Conservation (phyloP, 2,113 vertebrate species). For the Lagenorhynchus albirostris region DNA sequence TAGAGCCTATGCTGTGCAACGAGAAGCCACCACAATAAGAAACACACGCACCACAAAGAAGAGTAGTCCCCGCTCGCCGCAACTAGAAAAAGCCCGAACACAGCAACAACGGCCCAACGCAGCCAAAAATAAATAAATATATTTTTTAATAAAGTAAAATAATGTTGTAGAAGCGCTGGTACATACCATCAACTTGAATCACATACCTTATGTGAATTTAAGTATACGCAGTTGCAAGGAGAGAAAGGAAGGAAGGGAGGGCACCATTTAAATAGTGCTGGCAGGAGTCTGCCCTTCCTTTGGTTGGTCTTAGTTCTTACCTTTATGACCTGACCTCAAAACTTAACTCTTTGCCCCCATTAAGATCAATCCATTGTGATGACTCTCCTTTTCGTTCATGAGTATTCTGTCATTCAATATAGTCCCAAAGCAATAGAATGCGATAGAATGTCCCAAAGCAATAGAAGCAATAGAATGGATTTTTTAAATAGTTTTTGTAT, state of each 20-base stretch:
- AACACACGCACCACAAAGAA: too few species aligned
- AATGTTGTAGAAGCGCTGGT: neutral
- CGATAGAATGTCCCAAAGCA: conserved; percentile 8
- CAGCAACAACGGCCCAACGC: too few species aligned
- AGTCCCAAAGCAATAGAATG: neutral
- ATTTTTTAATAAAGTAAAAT: too few species aligned
- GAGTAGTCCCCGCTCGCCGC: too few species aligned
- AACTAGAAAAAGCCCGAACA: too few species aligned
- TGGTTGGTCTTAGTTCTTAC: neutral
- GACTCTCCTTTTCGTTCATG: neutral
- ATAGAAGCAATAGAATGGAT: neutral
- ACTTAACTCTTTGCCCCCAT: neutral
- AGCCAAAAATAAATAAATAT: too few species aligned
- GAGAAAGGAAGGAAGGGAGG: neutral
- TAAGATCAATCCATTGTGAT: neutral
- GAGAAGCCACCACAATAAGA: too few species aligned
- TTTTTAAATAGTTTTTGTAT: neutral
- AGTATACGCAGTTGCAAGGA: neutral
- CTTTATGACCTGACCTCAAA: neutral
- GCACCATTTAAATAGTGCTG: neutral
- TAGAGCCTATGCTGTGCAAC: too few species aligned
- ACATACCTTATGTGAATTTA: neutral
- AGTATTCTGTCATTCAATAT: neutral
- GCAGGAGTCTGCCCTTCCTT: neutral
- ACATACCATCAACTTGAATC: neutral